These are phyloP conservation scores for Drosophila lowei DNA, from an alignment of 1,140 invertebrate genomes.

Conservation along the genomic window DNA sequence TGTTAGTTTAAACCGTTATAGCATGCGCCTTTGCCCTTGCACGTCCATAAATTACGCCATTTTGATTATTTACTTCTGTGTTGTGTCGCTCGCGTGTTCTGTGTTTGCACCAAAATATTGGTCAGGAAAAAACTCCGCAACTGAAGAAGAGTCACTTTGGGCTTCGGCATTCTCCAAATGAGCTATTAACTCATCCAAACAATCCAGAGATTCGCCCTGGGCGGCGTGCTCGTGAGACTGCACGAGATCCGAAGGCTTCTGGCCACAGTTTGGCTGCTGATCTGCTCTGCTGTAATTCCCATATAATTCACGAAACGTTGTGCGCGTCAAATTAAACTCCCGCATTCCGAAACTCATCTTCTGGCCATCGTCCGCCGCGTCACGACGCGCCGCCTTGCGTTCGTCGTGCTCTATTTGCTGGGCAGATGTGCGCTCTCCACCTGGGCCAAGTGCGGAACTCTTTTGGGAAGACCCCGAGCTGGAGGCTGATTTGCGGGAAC, in stretches of 20 bases:
- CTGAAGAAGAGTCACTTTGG: background rate
- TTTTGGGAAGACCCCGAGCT: constrained; percentile 53
- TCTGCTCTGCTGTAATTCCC: constrained; percentile 30
- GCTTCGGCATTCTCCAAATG: constrained; percentile 22
- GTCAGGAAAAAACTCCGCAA: background rate
- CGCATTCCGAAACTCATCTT: constrained; percentile 65
- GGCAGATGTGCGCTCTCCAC: constrained; percentile 20
- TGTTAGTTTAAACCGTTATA: too few species aligned
- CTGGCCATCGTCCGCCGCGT: constrained; percentile 49
- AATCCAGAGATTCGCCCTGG: constrained; percentile 39
- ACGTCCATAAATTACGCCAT: too few species aligned
- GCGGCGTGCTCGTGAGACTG: background rate
- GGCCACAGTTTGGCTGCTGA: background rate
- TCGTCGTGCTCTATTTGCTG: constrained; percentile 54
- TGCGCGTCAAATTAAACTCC: constrained; percentile 72
- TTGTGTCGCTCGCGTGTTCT: background rate
- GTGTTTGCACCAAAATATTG: constrained; percentile 16
- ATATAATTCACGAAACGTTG: constrained; percentile 72
- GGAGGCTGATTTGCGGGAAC: constrained; percentile 61
- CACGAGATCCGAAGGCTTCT: background rate
- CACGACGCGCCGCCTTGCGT: constrained; percentile 53
- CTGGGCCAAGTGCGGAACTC: constrained; percentile 32
- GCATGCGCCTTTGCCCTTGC: too few species aligned
- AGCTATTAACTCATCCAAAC: constrained; percentile 49
- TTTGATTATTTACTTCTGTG: too few species aligned